Percentiles rank a stretch among this genome's conserved stretches.
These are phyloP conservation scores for Clarias batrachus DNA, from an alignment of 2,113 vertebrate species.

Conservation along the genomic window DNA sequence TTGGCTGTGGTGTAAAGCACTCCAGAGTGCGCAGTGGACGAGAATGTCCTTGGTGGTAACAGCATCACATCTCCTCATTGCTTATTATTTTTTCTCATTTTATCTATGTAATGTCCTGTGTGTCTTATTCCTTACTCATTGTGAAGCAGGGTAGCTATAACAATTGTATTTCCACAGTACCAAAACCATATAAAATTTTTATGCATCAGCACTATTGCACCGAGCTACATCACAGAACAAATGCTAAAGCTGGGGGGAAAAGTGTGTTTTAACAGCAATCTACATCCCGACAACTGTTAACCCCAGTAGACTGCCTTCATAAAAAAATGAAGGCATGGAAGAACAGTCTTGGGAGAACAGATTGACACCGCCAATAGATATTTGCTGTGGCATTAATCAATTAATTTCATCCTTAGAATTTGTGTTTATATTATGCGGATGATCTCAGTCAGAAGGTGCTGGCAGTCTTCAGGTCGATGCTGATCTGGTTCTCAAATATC, in stretches of 20 bases:
- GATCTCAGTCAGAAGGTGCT: slow-evolving; percentile 75
- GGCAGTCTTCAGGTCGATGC: slow-evolving; percentile 82
- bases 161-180: slow-evolving; percentile 14
- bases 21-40: not conserved
- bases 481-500: slow-evolving; percentile 85
- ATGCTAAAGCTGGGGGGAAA: slow-evolving; percentile 22
- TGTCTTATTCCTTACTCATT: not conserved
- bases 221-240: slow-evolving; percentile 38
- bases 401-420: slow-evolving; percentile 81
- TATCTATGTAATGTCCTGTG: not conserved
- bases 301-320: slow-evolving; percentile 3
- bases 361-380: slow-evolving; percentile 72
- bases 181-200: slow-evolving; percentile 39
- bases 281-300: slow-evolving; percentile 3
- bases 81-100: not conserved
- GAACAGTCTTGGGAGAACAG: slow-evolving; percentile 32
- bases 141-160: not conserved
- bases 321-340: not conserved
- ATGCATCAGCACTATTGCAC: slow-evolving; percentile 42
- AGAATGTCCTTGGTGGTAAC: not conserved
- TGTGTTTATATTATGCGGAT: slow-evolving; percentile 80
- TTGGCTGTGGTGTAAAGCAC: not conserved
- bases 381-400: slow-evolving; percentile 82
- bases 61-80: not conserved
- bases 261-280: slow-evolving; percentile 1